Evolutionary conservation across 2,113 vertebrate genomes (phyloP), one percentile per base, ranked within the genome.

Genomic region (Empidonax alnorum): DNA sequence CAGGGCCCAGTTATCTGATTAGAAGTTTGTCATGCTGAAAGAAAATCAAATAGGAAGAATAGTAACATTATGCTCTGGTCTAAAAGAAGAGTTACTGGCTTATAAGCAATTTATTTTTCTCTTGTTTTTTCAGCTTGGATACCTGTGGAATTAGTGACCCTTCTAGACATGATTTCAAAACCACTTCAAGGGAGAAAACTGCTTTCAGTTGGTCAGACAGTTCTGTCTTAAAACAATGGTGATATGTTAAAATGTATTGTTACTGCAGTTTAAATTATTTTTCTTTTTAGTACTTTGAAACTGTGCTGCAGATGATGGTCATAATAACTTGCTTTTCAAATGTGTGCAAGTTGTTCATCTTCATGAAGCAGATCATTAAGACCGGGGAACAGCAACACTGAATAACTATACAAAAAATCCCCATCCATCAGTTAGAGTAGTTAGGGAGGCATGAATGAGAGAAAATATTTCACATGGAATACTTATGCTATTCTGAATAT

Each of bases 91-190:
- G 46, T 20, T 93, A 27, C 17, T 84, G 16, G 24, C 44, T 91
- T 90, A 69, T n/a, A 90, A 73, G 59, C 58, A 66, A 77, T 91
- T 85, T 87, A 39, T 79, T 97, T 97, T 88, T 93, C 63, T 92
- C 27, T 85, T 89, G 37, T 78, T 91, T 93, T 92, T 90, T 80
- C 92, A 86, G 35, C 82, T 92, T 93, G 83, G 75, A 67, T 80
- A 77, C 88, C 63, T 88, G 72, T 88, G 79, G 85, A 95, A 74
- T 93, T 92, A 93, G 75, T 96, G 83, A 80, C n/a, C 33, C 68
- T 92, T 94, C 85, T 90, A 91, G 79, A 90, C 72, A 39, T 79
- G 85, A 88, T 80, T 93, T 94, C 79, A 93, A 80, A 93, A 87
- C 62, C 0, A 0, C 81, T 87, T 85, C 68, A 75, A 37, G 59